Percentiles rank a stretch among this genome's conserved stretches.
Evolutionary conservation across 2,888 invertebrate species (phyloP).

Genomic region (Conistra vaccinii): DNA sequence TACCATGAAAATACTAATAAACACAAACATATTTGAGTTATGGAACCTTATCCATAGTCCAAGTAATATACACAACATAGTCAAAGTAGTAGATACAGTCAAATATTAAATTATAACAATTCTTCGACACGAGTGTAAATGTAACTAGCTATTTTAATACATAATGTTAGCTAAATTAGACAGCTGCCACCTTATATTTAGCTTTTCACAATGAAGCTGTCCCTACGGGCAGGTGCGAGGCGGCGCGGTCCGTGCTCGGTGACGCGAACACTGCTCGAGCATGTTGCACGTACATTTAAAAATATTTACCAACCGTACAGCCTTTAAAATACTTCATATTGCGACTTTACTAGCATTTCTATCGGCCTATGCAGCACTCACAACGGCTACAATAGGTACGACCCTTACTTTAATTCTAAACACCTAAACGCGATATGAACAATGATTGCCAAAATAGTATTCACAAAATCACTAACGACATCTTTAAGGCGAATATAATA

Average conservation of each 20-base stretch:
- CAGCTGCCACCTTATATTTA: constrained; percentile 40
- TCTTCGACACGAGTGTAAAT: constrained; percentile 46
- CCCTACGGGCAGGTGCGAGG: constrained; percentile 32
- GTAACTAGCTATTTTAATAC: constrained; percentile 41
- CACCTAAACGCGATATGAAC: constrained; percentile 59
- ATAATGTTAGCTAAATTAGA: constrained; percentile 36
- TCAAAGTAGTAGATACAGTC: constrained; percentile 52
- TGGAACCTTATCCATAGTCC: constrained; percentile 23
- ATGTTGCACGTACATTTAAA: constrained; percentile 29
- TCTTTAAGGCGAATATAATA: constrained; percentile 64
- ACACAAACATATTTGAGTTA: constrained; percentile 46
- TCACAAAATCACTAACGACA: constrained; percentile 56
- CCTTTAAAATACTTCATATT: constrained; percentile 32
- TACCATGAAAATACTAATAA: constrained; percentile 47
- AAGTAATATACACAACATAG: constrained; percentile 54
- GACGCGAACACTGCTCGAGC: constrained; percentile 7
- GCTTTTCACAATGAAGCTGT: constrained; percentile 45
- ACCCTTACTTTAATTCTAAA: constrained; percentile 51
- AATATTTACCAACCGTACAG: constrained; percentile 26
- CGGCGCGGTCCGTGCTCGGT: constrained; percentile 21
- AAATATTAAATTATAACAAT: constrained; percentile 51
- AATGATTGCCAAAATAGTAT: constrained; percentile 56
- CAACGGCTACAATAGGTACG: constrained; percentile 35
- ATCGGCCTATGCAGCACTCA: constrained; percentile 45
- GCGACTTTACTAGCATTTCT: constrained; percentile 58